Percentiles rank a stretch among this genome's conserved stretches.
Evolutionary conservation across 2,113 vertebrate genomes (phyloP).

Genomic region (Pygoscelis antarcticus): DNA sequence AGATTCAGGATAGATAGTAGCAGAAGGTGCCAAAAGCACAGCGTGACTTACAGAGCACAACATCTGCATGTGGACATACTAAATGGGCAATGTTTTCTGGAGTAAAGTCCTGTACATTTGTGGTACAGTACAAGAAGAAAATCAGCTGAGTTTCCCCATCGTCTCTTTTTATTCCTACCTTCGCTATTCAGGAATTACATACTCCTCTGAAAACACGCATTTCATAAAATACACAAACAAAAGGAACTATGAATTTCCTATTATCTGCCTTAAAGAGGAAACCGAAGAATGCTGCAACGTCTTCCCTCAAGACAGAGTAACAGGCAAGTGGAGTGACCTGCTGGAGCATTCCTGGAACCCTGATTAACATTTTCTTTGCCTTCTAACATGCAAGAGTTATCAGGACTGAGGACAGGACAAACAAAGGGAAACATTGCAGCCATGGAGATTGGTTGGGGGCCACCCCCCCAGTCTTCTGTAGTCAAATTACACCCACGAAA

Average conservation of each 20-base stretch:
- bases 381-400: slow-evolving; percentile 27
- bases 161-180: background rate
- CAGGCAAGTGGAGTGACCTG: background rate
- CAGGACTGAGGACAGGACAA: slow-evolving; percentile 51
- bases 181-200: background rate
- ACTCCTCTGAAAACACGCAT: background rate
- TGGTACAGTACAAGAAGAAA: background rate
- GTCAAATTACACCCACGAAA: background rate
- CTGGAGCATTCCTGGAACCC: slow-evolving; percentile 11
- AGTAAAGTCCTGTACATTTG: background rate
- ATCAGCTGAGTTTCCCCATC: background rate
- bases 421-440: slow-evolving; percentile 62
- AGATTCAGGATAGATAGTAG: background rate
- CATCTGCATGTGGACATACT: background rate
- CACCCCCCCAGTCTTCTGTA: background rate
- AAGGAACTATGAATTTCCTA: background rate
- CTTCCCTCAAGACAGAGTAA: background rate
- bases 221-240: background rate
- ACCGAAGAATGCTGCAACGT: background rate
- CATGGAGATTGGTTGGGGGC: slow-evolving; percentile 48
- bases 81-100: background rate
- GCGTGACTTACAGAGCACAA: background rate
- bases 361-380: background rate
- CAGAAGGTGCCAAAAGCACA: background rate
- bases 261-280: background rate